Conservation (phyloP, 2,797 vertebrate species). For the Epinephelus coioides region DNA sequence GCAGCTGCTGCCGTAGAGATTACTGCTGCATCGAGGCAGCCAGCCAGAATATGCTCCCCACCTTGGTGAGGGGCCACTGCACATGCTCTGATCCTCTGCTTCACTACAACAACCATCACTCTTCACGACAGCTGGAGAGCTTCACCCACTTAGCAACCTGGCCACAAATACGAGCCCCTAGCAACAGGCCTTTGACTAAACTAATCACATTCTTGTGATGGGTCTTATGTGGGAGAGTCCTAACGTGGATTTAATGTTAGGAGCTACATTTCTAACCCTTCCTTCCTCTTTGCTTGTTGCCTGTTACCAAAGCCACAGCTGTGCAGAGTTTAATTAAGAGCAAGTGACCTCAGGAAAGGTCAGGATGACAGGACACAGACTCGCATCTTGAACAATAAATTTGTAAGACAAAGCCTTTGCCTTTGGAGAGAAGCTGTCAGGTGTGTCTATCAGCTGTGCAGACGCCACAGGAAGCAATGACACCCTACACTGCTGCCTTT, state of each 20-base stretch:
- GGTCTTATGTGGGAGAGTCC: neutral
- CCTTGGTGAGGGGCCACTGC: constrained; percentile 47
- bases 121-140: constrained; percentile 81
- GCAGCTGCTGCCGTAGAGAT: constrained; percentile 59
- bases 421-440: constrained; percentile 26
- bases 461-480: constrained; percentile 39
- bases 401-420: neutral
- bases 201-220: neutral
- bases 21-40: constrained; percentile 60
- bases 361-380: neutral
- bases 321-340: constrained; percentile 6
- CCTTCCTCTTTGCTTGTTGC: neutral
- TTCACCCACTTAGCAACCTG: constrained; percentile 64
- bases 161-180: constrained; percentile 62
- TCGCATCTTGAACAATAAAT: constrained; percentile 3
- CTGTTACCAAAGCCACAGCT: neutral
- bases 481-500: constrained; percentile 72
- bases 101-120: constrained; percentile 59
- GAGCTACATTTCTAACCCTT: neutral
- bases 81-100: constrained; percentile 64
- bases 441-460: constrained; percentile 33
- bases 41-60: constrained; percentile 52
- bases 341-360: neutral
- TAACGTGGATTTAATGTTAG: neutral
- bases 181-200: constrained; percentile 63